Base-by-base conservation (phyloP, 2,888 invertebrate genomes). In the Drosophila recens region DNA sequence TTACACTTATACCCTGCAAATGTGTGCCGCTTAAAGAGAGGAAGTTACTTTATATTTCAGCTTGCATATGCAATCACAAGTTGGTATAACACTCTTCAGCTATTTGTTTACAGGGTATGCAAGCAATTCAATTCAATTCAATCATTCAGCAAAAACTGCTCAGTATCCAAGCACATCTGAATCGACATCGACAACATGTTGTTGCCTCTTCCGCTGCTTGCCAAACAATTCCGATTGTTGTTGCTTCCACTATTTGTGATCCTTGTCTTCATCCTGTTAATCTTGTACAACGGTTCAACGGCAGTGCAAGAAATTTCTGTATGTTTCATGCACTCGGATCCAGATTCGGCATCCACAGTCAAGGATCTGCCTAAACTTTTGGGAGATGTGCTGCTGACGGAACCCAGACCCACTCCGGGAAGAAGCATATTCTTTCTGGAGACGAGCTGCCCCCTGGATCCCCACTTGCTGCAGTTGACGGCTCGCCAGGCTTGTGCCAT, bases 391-490 rank as follows among this genome's bases (percentile, higher is more conserved):
- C 64, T 91, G 23, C 56, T 86, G 43, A 73, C 85, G 4, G 67
- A 75, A 10, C 73, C 75, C 2, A 85, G 89, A 49, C 92, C 92
- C 3, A 77, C 46, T n/a, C 73, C 76, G 1, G 90, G 90, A 9
- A 85, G 79, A 57, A 90, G 80, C 68, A 91, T 92, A 69, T 92
- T 92, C 70, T 92, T 92, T 67, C 91, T 91, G 57, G 92, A 92
- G 64, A 92, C 92, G 8, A 57, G 34, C 10, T 59, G 58, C 10
- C 13, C n/a, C 4, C 2, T 0, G 15, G 46, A 40, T 1, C 11
- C 2, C 11, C 38, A 38, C 2, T 17, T 42, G 36, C 3, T 90
- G 1, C 69, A 79, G 11, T 48, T 92, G 33, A 90, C 75, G 20
- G 67, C 90, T 8, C 81, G 91, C 3, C 90, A 91, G 80, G 90